A percentile compares a stretch with the other conserved stretches of the same genome.
phyloP scores from a whole-genome alignment of 2,888 invertebrate genomes.

The Hypomecis punctinalis region DNA sequence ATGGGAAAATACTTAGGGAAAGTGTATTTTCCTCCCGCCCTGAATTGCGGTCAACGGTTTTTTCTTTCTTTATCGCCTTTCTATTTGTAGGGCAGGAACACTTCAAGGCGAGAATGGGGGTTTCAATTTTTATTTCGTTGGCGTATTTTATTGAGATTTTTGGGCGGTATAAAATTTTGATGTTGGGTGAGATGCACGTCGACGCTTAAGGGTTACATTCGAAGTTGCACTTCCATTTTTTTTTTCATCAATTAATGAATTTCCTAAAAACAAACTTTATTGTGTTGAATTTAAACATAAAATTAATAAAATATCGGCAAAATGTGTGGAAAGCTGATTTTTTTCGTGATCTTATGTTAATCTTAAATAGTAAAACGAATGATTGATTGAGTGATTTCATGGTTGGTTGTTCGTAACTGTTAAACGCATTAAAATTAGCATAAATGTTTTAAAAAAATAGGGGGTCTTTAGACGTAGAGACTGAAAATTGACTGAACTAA shows the following conservation, averaged over 20 bases:
- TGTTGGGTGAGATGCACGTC: not conserved
- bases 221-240: not conserved
- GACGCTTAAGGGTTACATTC: not conserved
- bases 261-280: too few species aligned
- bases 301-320: too few species aligned
- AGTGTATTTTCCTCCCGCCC: constrained; percentile 34
- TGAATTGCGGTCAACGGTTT: constrained; percentile 38
- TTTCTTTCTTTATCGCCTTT: constrained; percentile 29
- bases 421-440: too few species aligned
- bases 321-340: too few species aligned
- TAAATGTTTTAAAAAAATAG: too few species aligned
- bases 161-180: not conserved
- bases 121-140: constrained; percentile 29
- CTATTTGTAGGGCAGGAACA: constrained; percentile 27
- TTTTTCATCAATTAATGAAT: not conserved
- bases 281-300: too few species aligned
- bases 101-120: constrained; percentile 26
- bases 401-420: too few species aligned
- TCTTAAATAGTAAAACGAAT: too few species aligned
- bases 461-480: too few species aligned
- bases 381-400: too few species aligned
- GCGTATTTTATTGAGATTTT: constrained; percentile 17
- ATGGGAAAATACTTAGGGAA: constrained; percentile 37
- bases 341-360: too few species aligned
- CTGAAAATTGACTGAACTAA: too few species aligned